A percentile compares a stretch with the other conserved stretches of the same genome.
Conservation (phyloP, 2,888 invertebrate genomes). For the Drosophila prostipennis region DNA sequence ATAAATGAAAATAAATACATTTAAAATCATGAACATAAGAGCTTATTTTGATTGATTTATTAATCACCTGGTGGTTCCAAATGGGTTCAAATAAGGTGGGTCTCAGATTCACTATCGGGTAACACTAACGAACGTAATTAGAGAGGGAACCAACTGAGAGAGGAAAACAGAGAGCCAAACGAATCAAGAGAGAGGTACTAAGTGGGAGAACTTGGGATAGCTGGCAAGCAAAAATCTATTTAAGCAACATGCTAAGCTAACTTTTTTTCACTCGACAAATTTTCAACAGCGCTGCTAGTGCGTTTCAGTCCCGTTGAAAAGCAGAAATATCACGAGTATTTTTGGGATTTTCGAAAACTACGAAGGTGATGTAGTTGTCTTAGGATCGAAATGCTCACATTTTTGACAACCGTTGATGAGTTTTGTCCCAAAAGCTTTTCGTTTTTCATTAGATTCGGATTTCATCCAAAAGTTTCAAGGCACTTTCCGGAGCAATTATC, state of each 20-base stretch:
- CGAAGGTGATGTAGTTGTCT: background rate
- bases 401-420: conserved; percentile 1
- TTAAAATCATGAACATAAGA: background rate
- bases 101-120: background rate
- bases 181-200: conserved; percentile 7
- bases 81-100: background rate
- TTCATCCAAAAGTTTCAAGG: conserved; percentile 40
- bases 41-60: conserved; percentile 5
- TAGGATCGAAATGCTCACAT: background rate
- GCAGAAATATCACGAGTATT: background rate
- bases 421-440: background rate
- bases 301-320: background rate
- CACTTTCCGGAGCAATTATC: conserved; percentile 48
- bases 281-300: conserved; percentile 9
- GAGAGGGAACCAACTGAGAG: background rate
- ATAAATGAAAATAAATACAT: background rate
- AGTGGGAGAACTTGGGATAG: conserved; percentile 2
- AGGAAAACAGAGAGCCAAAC: background rate
- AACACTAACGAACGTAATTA: background rate
- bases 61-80: background rate
- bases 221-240: conserved; percentile 15
- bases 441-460: background rate
- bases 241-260: conserved; percentile 31
- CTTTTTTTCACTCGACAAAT: conserved; percentile 6
- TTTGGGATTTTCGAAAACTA: conserved; percentile 1